These are phyloP conservation scores for Drosophila malerkotliana DNA, from an alignment of 1,140 invertebrate species.

Conservation along the genomic window DNA sequence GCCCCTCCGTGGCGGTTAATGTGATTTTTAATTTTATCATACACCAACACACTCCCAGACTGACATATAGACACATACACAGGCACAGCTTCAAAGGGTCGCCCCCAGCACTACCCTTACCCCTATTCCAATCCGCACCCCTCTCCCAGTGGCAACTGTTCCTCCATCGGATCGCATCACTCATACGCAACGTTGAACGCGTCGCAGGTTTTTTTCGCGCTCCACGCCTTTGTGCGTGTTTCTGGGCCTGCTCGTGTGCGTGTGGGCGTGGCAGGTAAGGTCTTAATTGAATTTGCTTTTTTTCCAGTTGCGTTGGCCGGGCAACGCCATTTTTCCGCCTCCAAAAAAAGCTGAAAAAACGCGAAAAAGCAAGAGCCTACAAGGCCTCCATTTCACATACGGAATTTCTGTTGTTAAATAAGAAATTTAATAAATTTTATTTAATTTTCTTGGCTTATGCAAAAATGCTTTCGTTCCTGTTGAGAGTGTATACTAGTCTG, in stretches of 20 bases:
- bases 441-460: constrained; percentile 31
- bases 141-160: neutral
- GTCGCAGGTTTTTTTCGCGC: constrained; percentile 21
- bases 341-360: neutral
- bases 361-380: neutral
- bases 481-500: neutral
- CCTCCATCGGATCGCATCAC: constrained; percentile 47
- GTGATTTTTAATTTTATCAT: constrained; percentile 66
- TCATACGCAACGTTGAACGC: constrained; percentile 60
- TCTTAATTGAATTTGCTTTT: constrained; percentile 70
- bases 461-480: constrained; percentile 3
- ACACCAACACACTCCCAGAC: constrained; percentile 2
- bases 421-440: constrained; percentile 38
- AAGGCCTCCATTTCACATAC: constrained; percentile 11
- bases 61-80: neutral
- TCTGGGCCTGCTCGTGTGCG: constrained; percentile 7
- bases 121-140: neutral
- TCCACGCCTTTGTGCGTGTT: constrained; percentile 2
- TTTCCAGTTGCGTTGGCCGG: constrained; percentile 51
- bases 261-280: constrained; percentile 57
- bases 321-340: constrained; percentile 32
- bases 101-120: neutral
- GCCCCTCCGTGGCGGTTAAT: constrained; percentile 34
- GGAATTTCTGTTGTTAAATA: constrained; percentile 13
- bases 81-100: constrained; percentile 22